Base-by-base conservation (phyloP, 53 echinoderm and acorn worm genomes). In the Apostichopus leukothele region DNA sequence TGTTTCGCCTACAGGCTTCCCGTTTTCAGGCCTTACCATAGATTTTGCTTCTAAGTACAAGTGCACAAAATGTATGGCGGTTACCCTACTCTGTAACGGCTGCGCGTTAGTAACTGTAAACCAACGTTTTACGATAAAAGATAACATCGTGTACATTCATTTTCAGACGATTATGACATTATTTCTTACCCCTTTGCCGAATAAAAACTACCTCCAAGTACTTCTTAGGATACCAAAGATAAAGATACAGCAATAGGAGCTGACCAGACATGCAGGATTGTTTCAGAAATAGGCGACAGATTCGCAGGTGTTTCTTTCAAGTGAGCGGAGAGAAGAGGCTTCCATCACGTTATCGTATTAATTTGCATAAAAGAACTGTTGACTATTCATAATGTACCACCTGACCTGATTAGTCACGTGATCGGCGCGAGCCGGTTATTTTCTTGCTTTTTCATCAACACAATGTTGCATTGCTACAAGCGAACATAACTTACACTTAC, bases 41-140 rank as follows among this genome's bases (percentile, higher is more conserved):
- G 71, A 71, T 71, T 71, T 71, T 71, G 18, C 14, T n/a, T 16
- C 54, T 4, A 51, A 81, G 55, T 54, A 23, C 81, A 9, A 39
- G 39, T 39, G 39, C 39, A 39, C 39, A 39, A 39, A 39, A 39
- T 6, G 54, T 59, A 81, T 81, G 81, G 81, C 81, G 18, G 55
- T 54, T 81, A 81, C 55, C 59, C 81, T 81, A 81, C 81, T 54
- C 81, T 81, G 81, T 81, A 81, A 81, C 81, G 81, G 81, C 81
- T 81, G 81, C 81, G 81, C 81, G 81, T 81, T 81, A 81, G 81
- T 81, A 81, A 81, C 81, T 81, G 81, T 59, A 3, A 79, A 22
- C 0, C 19, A 19, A 54, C 19, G 54, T 52, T 81, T 81, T 71
- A 16, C 6, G 71, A 18, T 13, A 16, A n/a, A 6, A 19, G 20